Base-by-base conservation (phyloP, 2,113 vertebrate genomes). In the Cynopterus brachyotis region DNA sequence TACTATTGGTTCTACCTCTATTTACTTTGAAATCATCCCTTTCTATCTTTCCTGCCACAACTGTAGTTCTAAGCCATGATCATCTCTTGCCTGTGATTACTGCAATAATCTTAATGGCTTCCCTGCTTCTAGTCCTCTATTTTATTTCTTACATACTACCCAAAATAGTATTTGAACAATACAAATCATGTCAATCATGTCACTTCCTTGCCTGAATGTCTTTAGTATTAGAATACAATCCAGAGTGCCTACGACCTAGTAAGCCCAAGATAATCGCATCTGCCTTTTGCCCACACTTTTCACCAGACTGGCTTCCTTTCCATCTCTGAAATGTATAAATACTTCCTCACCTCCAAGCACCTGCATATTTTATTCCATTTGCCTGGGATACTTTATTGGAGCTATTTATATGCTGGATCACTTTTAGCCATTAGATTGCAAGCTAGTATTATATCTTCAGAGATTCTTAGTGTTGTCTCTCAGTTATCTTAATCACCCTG, bases 191-290 rank as follows among this genome's bases (percentile, higher is more conserved):
- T 75, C 62, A 91, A 93, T 80, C 35, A 53, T 76, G n/a, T 75
- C 62, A 78, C 2, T 84, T 75, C 26, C 40, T 6, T 60, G 84
- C 2, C 50, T 59, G 17, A 70, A 89, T 83, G 47, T 90, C 45
- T 47, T 57, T 55, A 76, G 8, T 83, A 82, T 94, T 15, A 75
- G 67, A 94, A 96, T 53, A 94, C 55, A 90, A 93, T 64, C 92
- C 53, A 80, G n/a, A 91, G 75, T 6, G 6, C 17, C 53, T 53
- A 35, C 1, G 22, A 28, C 24, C 73, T 69, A 69, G 8, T 35
- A 81, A 35, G 47, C 45, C 53, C 80, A 8, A 76, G 15, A 37
- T 40, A 55, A 79, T 69, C 37, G 55, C 7, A 17, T 17, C 40
- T 64, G 6, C 26, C 19, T 28, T 22, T 40, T 66, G 28, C 64